Evolutionary conservation across 2,797 vertebrate genomes (phyloP), one percentile per base, ranked within the genome.

Genomic region (Protosalanx chinensis): DNA sequence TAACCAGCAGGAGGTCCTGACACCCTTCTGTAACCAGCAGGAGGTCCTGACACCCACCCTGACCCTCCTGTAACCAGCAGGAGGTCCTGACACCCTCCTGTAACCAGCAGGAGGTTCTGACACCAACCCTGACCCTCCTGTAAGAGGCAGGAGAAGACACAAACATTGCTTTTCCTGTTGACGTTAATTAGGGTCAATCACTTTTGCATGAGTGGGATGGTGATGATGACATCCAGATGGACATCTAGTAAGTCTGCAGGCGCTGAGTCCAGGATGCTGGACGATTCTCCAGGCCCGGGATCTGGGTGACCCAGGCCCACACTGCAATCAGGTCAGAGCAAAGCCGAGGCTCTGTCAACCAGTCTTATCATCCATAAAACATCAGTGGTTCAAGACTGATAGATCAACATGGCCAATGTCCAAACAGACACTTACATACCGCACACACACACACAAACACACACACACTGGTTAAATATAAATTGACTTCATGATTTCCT

Each of bases 261-360:
- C 23, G 12, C 23, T 29, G 67, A 49, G 49, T 73, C 71, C 73
- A 81, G 84, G 79, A 63, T 72, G 74, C 73, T 73, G 74, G 75
- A 81, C 78, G 67, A 72, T 68, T 82, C 78, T 82, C 76, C 53
- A 77, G 82, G 80, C 88, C 81, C 72, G 20, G 79, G 88, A 90
- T 90, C 86, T 89, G 89, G 81, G 86, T 82, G 89, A 87, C 78
- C 88, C 87, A 82, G 82, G 88, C 86, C 81, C 13, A 85, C 84
- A 83, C 72, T 5, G 83, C 82, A 88, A 87, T 90, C 88, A 82
- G 88, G 88, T 86, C 85, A 87, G 82, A 88, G 87, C 83, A 86
- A 81, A 88, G 87, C 89, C 72, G 82, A 80, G 81, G 81, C 83
- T 0, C 32, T 53, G 90, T 77, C 84, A 85, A 83, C 86, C 82